Percentiles rank a stretch among this genome's conserved stretches.
Conservation (phyloP, 2,113 vertebrate genomes). For the Columba livia region DNA sequence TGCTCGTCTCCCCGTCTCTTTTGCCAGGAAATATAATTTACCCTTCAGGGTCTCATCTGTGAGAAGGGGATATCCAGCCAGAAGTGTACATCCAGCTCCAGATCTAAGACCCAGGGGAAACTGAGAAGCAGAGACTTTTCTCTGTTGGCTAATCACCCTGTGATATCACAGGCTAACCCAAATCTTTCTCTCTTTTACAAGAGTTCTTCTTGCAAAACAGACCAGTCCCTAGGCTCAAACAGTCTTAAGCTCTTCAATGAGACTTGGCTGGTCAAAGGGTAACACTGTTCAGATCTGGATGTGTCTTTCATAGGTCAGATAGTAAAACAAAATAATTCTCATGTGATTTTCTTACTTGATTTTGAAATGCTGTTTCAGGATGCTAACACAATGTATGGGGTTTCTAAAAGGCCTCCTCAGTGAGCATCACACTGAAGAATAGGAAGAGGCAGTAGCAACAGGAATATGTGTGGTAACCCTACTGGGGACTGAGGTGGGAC, state of each 20-base stretch:
- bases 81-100: background rate
- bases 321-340: background rate
- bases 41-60: background rate
- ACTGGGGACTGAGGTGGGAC: background rate
- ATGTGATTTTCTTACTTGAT: background rate
- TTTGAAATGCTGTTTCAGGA: background rate
- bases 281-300: background rate
- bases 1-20: background rate
- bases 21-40: constrained; percentile 7
- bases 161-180: background rate
- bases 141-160: background rate
- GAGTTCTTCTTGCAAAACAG: background rate
- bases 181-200: background rate
- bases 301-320: background rate
- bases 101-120: background rate
- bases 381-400: background rate
- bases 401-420: background rate
- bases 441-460: background rate
- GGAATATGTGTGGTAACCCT: background rate
- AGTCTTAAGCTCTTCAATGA: background rate
- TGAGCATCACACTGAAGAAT: background rate
- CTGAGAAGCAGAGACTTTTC: background rate
- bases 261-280: background rate
- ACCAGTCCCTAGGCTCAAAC: background rate
- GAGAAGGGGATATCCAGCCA: background rate